Percentiles rank a stretch among this genome's conserved stretches.
phyloP scores from a whole-genome alignment of 2,888 invertebrate genomes.

The Pristionchus japonicus region DNA sequence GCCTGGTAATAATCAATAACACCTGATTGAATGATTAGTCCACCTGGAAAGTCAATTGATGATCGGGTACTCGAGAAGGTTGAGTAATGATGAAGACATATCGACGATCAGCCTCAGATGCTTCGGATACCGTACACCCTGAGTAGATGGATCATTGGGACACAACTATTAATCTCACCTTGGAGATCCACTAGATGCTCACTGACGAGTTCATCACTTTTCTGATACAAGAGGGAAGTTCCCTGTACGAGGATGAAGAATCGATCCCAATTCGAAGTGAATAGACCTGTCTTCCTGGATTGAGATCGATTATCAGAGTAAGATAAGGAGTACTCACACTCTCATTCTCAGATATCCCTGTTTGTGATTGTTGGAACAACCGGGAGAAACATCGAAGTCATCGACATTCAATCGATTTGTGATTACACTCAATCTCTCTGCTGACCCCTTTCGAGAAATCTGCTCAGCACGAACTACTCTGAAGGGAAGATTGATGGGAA shows the following conservation, averaged over 20 bases:
- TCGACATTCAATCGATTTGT: slow-evolving; percentile 34
- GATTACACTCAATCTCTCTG: slow-evolving; percentile 8
- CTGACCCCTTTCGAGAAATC: neutral
- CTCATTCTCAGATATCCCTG: slow-evolving; percentile 47
- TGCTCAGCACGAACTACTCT: slow-evolving; percentile 38
- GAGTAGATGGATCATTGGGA: neutral
- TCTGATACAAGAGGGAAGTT: slow-evolving; percentile 37
- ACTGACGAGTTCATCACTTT: slow-evolving; percentile 28
- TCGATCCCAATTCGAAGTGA: slow-evolving; percentile 47
- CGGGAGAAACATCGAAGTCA: slow-evolving; percentile 40
- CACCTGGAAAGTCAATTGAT: slow-evolving; percentile 34
- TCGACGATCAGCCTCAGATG: slow-evolving; percentile 35
- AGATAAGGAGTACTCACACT: slow-evolving; percentile 16
- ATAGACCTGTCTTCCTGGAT: slow-evolving; percentile 40
- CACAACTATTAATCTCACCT: neutral
- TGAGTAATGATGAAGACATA: slow-evolving; percentile 36
- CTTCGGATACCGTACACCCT: slow-evolving; percentile 41
- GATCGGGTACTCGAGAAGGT: neutral
- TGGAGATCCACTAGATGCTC: neutral
- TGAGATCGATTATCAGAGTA: neutral
- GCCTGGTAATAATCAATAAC: neutral
- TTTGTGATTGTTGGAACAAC: slow-evolving; percentile 24
- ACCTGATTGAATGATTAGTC: too few relatives aligned
- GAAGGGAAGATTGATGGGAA: neutral
- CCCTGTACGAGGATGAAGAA: slow-evolving; percentile 42